These are phyloP conservation scores for Drosophila meridiana DNA, from an alignment of 2,888 invertebrate species.

Conservation along the genomic window DNA sequence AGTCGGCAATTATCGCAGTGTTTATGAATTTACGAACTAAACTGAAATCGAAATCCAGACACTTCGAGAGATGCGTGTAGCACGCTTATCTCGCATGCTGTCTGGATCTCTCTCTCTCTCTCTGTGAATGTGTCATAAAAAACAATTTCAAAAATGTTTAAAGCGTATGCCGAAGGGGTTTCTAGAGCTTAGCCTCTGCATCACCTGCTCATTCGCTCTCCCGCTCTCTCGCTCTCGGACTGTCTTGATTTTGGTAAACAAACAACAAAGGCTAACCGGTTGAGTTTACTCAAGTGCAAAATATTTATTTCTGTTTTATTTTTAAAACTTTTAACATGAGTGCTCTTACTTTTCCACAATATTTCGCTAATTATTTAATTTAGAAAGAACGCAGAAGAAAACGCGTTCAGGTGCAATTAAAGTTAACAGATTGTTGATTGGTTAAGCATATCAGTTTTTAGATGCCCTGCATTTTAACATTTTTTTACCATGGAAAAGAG, in stretches of 20 bases:
- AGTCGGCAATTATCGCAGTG: constrained; percentile 55
- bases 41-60: constrained; percentile 25
- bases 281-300: constrained; percentile 30
- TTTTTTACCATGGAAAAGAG: background rate
- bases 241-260: constrained; percentile 63
- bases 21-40: constrained; percentile 34
- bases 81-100: constrained; percentile 10
- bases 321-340: constrained; percentile 3
- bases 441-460: background rate
- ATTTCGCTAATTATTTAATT: constrained; percentile 19
- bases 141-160: constrained; percentile 6
- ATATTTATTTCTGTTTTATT: constrained; percentile 34
- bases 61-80: constrained; percentile 18
- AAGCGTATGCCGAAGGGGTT: background rate
- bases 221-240: constrained; percentile 1
- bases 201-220: background rate
- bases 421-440: background rate
- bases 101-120: background rate
- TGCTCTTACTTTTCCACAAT: constrained; percentile 24
- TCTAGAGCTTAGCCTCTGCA: constrained; percentile 13
- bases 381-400: background rate
- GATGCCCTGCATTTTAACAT: background rate
- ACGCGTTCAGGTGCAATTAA: background rate
- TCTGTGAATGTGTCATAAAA: constrained; percentile 18
- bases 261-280: constrained; percentile 57